Conservation (phyloP, 2,113 vertebrate species). For the Tiliqua scincoides region DNA sequence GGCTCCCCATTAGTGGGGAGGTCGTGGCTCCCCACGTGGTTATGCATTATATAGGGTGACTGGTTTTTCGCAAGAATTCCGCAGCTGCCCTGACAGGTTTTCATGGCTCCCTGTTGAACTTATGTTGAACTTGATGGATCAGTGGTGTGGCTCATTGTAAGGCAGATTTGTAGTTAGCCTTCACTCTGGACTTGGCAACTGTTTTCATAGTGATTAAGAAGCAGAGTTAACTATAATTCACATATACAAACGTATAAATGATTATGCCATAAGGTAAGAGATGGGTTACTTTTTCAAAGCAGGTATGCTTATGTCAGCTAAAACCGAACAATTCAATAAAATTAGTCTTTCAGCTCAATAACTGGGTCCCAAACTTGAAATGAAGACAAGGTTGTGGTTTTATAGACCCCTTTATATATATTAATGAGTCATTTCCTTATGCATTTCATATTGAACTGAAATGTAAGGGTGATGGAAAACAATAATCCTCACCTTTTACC, state of each 20-base stretch:
- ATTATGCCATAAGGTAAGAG: not conserved
- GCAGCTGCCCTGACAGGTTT: too few species aligned
- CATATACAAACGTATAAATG: not conserved
- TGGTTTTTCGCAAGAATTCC: too few species aligned
- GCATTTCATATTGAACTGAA: slow-evolving; percentile 18
- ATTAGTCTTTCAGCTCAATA: not conserved
- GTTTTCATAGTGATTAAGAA: not conserved
- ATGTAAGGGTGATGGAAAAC: slow-evolving; percentile 29
- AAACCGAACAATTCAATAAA: not conserved
- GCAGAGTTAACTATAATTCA: not conserved
- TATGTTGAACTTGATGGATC: too few species aligned
- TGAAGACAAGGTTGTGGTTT: slow-evolving; percentile 5
- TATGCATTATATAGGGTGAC: too few species aligned
- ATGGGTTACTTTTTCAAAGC: not conserved
- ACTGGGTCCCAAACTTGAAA: not conserved
- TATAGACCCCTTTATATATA: slow-evolving; percentile 20
- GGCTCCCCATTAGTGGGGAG: too few species aligned
- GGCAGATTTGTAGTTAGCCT: too few species aligned
- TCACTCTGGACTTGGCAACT: too few species aligned
- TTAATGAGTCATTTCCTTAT: slow-evolving; percentile 33
- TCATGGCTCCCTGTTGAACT: too few species aligned
- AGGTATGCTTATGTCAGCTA: not conserved
- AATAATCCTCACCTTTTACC: not conserved
- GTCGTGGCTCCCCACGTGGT: too few species aligned
- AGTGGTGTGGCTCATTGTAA: too few species aligned